Evolutionary conservation across 2,797 vertebrate genomes (phyloP).

Genomic region (Xenopus petersii): DNA sequence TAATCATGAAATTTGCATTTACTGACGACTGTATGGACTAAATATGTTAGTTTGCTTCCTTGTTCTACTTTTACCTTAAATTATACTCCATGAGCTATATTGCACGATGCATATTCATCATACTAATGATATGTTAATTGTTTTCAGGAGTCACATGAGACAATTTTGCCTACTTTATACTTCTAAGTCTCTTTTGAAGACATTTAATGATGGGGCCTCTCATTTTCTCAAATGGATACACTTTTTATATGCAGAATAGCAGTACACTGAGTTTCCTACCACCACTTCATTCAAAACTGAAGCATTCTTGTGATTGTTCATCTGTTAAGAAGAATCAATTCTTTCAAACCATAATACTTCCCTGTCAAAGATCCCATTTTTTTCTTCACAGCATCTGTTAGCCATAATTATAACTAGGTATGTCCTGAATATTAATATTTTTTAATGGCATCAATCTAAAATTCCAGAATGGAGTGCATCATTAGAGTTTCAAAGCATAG

Average conservation of each 20-base stretch:
- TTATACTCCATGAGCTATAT: background rate
- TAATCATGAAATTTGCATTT: no score
- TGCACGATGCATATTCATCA: no score
- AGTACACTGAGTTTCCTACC: slow-evolving; percentile 2
- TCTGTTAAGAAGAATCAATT: slow-evolving; percentile 36
- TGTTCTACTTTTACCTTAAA: background rate
- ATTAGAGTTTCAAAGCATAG: slow-evolving; percentile 53
- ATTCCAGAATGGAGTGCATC: slow-evolving; percentile 54
- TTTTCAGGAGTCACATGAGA: slow-evolving; percentile 4
- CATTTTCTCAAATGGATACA: background rate
- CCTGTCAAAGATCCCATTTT: slow-evolving; percentile 45
- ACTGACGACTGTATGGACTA: no score
- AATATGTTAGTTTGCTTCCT: background rate
- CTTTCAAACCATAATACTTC: slow-evolving; percentile 6
- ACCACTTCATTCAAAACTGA: slow-evolving; percentile 7
- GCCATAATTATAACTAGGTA: slow-evolving; percentile 59
- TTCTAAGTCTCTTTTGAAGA: background rate
- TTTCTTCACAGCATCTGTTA: slow-evolving; percentile 57
- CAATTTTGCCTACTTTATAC: background rate
- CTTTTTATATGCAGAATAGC: background rate
- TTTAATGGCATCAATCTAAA: slow-evolving; percentile 55
- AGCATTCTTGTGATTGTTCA: slow-evolving; percentile 24
- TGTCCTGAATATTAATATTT: slow-evolving; percentile 62
- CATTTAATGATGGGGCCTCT: background rate
- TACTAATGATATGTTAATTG: slow-evolving; percentile 14